Conservation (phyloP, 2,797 vertebrate species). For the Gambelia wislizenii region DNA sequence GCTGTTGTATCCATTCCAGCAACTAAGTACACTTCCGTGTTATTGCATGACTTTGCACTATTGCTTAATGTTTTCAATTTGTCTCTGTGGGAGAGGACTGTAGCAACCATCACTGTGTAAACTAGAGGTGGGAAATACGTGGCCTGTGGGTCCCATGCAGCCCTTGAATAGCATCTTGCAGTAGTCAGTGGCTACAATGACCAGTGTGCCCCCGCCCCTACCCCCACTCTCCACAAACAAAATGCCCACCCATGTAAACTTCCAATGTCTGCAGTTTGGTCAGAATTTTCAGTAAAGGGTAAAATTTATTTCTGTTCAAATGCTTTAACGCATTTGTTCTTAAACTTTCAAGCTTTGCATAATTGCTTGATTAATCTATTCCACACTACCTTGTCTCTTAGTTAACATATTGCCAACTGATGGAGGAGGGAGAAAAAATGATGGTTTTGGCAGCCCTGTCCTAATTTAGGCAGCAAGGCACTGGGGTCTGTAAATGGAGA, state of each 20-base stretch:
- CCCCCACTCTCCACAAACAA: not conserved
- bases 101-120: not conserved
- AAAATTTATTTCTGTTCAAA: not conserved
- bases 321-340: not conserved
- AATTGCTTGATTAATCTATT: not conserved
- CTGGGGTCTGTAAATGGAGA: not conserved
- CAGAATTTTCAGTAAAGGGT: not conserved
- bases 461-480: not conserved
- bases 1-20: constrained; percentile 72
- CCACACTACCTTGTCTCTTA: not conserved
- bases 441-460: not conserved
- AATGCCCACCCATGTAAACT: not conserved
- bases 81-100: not conserved
- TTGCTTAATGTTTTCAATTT: not conserved
- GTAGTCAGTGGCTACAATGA: no score
- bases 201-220: no score
- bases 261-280: not conserved
- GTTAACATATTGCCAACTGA: not conserved
- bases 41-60: constrained; percentile 52
- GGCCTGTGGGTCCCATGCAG: not conserved
- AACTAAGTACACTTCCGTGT: constrained; percentile 75
- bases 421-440: not conserved
- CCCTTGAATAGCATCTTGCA: no score
- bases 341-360: not conserved
- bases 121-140: not conserved